These are phyloP conservation scores for Crotophaga sulcirostris DNA, from an alignment of 2,113 vertebrate genomes.

Conservation along the genomic window DNA sequence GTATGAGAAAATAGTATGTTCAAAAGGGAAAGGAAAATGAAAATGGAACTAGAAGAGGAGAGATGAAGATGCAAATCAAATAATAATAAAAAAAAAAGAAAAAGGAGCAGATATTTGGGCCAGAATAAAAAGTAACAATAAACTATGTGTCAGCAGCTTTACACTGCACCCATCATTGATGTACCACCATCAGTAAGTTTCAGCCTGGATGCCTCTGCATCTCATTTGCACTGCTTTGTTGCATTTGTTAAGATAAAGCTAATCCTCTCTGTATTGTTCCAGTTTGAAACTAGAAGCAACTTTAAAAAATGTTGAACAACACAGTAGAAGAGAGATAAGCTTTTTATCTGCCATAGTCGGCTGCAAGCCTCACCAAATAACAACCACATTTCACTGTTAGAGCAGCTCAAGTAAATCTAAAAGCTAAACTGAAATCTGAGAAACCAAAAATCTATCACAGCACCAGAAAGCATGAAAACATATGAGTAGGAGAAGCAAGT, in stretches of 20 bases:
- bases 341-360: conserved; percentile 23
- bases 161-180: background rate
- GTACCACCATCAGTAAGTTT: background rate
- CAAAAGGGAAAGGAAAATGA: background rate
- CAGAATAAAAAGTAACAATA: background rate
- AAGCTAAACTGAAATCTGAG: conserved; percentile 43
- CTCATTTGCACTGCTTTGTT: background rate
- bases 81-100: background rate
- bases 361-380: background rate
- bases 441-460: conserved; percentile 21
- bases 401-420: conserved; percentile 21
- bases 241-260: conserved; percentile 12
- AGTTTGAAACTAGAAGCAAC: background rate
- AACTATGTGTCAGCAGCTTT: background rate
- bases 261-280: background rate
- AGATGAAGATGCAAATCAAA: background rate
- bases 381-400: conserved; percentile 8
- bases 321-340: background rate
- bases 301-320: background rate
- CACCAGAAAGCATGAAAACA: conserved; percentile 3
- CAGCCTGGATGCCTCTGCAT: background rate
- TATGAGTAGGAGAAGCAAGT: background rate
- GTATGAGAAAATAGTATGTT: background rate
- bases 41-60: background rate
- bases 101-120: background rate